Evolutionary conservation across 2,113 vertebrate species (phyloP).

Genomic region (Theristicus caerulescens): DNA sequence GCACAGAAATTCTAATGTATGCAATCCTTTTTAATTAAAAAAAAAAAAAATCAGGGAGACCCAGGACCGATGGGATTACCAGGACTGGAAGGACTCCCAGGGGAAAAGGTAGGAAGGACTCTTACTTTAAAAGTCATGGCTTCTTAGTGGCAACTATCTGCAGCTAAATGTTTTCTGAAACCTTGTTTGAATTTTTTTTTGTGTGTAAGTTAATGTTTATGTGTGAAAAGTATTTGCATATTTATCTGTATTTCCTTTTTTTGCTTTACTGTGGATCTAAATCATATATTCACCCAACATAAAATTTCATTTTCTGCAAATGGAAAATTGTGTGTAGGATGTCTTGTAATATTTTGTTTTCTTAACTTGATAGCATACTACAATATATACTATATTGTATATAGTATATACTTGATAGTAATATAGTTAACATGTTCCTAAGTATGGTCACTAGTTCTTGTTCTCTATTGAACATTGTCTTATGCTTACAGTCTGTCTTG

Average conservation of each 20-base stretch:
- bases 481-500: not conserved
- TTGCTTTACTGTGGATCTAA: not conserved
- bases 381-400: not conserved
- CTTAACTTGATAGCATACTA: not conserved
- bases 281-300: not conserved
- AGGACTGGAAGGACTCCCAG: constrained; percentile 92
- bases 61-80: constrained; percentile 93
- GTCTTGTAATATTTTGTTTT: not conserved
- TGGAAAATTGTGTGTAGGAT: not conserved
- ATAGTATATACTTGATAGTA: not conserved
- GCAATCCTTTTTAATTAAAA: not conserved
- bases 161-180: not conserved
- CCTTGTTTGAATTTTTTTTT: not conserved
- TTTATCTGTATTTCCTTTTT: not conserved
- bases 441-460: not conserved
- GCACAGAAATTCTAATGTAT: not conserved
- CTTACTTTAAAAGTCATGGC: not conserved
- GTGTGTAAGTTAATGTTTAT: not conserved
- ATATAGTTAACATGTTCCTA: not conserved
- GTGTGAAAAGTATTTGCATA: not conserved
- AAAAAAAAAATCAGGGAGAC: constrained; percentile 80
- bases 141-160: not conserved
- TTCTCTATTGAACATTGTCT: fast-evolving
- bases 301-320: not conserved
- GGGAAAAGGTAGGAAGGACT: constrained; percentile 87